Evolutionary conservation across 2,797 vertebrate genomes (phyloP).

Genomic region (Micropoecilia bifurca): DNA sequence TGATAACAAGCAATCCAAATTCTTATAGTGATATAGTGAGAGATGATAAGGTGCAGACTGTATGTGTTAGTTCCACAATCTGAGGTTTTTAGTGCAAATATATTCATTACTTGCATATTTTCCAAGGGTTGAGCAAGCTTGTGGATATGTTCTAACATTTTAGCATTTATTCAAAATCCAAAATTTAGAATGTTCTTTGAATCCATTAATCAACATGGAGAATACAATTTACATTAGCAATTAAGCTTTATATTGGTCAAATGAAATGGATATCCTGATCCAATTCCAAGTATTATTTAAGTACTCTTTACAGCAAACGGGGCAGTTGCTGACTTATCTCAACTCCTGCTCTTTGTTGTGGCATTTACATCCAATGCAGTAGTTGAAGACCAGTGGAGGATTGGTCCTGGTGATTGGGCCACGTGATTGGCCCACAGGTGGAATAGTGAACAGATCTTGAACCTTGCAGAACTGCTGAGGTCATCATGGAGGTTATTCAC

Average conservation of each 20-base stretch:
- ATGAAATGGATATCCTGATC: not conserved
- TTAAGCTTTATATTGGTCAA: not conserved
- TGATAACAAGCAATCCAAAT: slow-evolving; percentile 37
- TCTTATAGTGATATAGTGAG: slow-evolving; percentile 11
- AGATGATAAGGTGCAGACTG: not conserved
- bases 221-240: not conserved
- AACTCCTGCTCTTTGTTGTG: not conserved
- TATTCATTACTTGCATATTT: not conserved
- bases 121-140: not conserved
- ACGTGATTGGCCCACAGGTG: too few species aligned
- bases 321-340: not conserved
- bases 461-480: not conserved
- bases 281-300: not conserved
- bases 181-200: not conserved
- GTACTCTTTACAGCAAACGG: not conserved
- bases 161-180: not conserved
- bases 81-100: not conserved
- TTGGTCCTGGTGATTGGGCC: too few species aligned
- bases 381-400: too few species aligned
- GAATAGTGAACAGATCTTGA: not conserved
- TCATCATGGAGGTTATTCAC: not conserved
- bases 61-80: slow-evolving; percentile 2
- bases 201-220: not conserved
- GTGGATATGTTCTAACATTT: not conserved
- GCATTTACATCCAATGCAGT: too few species aligned